These are phyloP conservation scores for Hydropotes inermis DNA, from an alignment of 2,113 vertebrate species.

Conservation along the genomic window DNA sequence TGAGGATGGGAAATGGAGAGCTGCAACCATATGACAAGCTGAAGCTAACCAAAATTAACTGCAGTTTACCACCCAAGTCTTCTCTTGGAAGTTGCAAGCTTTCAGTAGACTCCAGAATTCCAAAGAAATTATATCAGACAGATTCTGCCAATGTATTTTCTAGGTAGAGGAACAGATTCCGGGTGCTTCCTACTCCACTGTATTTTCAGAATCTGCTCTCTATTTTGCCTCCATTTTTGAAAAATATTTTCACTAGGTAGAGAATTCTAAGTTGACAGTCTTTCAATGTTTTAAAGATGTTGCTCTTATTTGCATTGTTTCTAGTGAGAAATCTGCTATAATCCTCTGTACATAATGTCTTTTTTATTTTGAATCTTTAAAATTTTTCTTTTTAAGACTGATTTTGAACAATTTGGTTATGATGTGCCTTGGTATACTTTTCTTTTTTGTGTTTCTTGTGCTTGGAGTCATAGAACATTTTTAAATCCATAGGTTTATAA, in stretches of 20 bases:
- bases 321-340: neutral
- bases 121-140: neutral
- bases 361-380: neutral
- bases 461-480: neutral
- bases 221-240: neutral
- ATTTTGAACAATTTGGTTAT: neutral
- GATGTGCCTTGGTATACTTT: neutral
- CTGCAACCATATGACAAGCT: neutral
- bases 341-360: neutral
- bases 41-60: neutral
- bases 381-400: neutral
- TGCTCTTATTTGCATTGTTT: neutral
- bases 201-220: neutral
- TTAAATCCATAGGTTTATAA: neutral
- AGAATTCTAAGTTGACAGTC: neutral
- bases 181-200: neutral
- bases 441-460: neutral
- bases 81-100: neutral
- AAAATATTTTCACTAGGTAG: neutral
- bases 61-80: neutral
- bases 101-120: neutral
- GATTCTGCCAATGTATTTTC: neutral
- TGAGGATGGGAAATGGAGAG: too few species aligned
- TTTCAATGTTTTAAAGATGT: neutral
- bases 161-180: neutral